A percentile compares a stretch with the other conserved stretches of the same genome.
phyloP scores from a whole-genome alignment of 2,888 invertebrate genomes.

The Campopleginae sp. region DNA sequence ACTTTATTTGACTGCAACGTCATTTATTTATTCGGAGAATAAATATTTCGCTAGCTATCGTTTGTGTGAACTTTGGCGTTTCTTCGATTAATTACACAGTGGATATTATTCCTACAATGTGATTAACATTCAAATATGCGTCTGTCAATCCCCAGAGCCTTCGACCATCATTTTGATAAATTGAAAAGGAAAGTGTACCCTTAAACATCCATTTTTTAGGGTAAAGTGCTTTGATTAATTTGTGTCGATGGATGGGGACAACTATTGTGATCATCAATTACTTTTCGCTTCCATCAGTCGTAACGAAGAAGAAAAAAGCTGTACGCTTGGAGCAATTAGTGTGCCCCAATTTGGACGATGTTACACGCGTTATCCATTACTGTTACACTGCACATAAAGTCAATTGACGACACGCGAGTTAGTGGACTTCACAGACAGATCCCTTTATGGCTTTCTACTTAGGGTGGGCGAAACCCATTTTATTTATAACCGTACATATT shows the following conservation, averaged over 20 bases:
- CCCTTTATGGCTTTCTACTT: constrained; percentile 51
- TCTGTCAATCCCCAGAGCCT: not conserved
- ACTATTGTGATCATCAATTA: constrained; percentile 35
- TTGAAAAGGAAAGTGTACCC: constrained; percentile 18
- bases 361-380: constrained; percentile 69
- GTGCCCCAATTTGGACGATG: constrained; percentile 65
- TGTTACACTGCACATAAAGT: constrained; percentile 57
- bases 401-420: constrained; percentile 64
- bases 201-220: constrained; percentile 27
- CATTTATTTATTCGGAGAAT: too few relatives aligned
- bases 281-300: constrained; percentile 31
- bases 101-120: constrained; percentile 1
- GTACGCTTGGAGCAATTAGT: constrained; percentile 66
- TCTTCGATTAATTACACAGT: not conserved
- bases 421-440: constrained; percentile 52
- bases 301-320: constrained; percentile 48
- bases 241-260: constrained; percentile 31
- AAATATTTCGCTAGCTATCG: not conserved
- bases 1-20: too few relatives aligned
- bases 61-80: not conserved
- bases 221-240: constrained; percentile 29
- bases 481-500: constrained; percentile 42
- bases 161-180: constrained; percentile 8
- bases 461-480: constrained; percentile 16
- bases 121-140: constrained; percentile 1